Base-by-base conservation (phyloP, 2,888 invertebrate species). In the Spicauda simplicius region DNA sequence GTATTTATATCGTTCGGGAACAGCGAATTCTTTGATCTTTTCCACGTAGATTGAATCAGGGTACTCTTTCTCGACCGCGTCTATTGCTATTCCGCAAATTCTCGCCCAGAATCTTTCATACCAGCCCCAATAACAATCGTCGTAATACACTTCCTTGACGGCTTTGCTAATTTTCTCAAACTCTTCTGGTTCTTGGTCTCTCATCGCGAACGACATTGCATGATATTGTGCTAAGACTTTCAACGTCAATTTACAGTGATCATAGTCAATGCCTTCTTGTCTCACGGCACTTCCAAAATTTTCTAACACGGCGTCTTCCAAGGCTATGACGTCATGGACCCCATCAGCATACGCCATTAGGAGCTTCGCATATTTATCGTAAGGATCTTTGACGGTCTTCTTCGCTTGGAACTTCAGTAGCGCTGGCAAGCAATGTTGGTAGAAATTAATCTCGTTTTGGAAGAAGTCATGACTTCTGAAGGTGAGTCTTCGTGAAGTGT, bases 391-490 rank as follows among this genome's bases (percentile, higher is more conserved):
- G 0, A 90, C 12, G 2, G 80, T 77, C 72, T 87, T 91, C 1
- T 73, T 80, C 0, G 85, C 72, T 74, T 93, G 92, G 64, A 93
- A 94, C 50, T 89, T 78, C 0, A 94, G 75, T 68, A 95, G 73
- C 0, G 74, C 84, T 10, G 94, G 93, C 71, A 94, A 83, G 1
- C 94, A 91, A 70, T 83, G 84, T 50, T 87, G 85, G 80, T 96
- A 97, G 80, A 96, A 96, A 62, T 88, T 85, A 0, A 95, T 95
- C 84, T 97, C 96, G 77, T 96, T 96, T 70, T 88, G 87, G 76
- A 96, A 97, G 80, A 96, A 96, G 58, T 95, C 96, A 3, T 89
- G 78, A 50, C 95, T 95, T 67, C 95, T 91, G 74, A 94, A 96
- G 0, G 96, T 95, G 33, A 95, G 94, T 0, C 95, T 92, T 33